Base-by-base conservation (phyloP, 2,797 vertebrate genomes). In the Schizothorax lantsangensis region DNA sequence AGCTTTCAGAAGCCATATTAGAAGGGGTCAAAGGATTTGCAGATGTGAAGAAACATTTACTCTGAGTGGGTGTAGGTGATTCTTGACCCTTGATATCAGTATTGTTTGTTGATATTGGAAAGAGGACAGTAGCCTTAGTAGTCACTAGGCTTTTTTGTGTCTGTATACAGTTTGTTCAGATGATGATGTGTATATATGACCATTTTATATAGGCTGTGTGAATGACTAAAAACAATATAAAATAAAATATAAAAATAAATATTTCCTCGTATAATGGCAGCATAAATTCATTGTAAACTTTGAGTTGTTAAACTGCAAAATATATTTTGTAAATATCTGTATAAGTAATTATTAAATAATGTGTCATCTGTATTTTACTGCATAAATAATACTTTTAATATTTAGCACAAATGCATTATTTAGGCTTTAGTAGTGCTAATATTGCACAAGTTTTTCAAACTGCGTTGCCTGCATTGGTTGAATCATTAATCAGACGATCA, bases 401-500 rank as follows among this genome's bases (percentile, higher is more conserved):
- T 72, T n/a, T 72, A 23, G 23, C 21, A 21, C 38, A 72, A 12
- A 40, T 40, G 69, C 43, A 71, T 23, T 40, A 40, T 45, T n/a
- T 15, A 62, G 12, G n/a, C 26, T 66, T 30, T 33, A 33, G 62
- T 66, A 30, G 12, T 17, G 14, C 62, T 66, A 3, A 66, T 66
- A 36, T 47, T 19, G n/a, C 5, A 21, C n/a, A 64, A 1, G 10
- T 59, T 54, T 54, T 77, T 33, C 21, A 2, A 43, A 52, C 49
- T 54, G 30, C 8, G n/a, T 68, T 83, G 9, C 36, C 59, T 19
- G 43, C 43, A 66, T 5, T 5, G 17, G 7, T 71, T 87, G 68
- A 89, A 86, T 88, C n/a, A 89, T 89, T 89, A 73, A 89, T 43
- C 15, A 68, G 40, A 43, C 15, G 33, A 83, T 52, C 69, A 86